phyloP scores from a whole-genome alignment of 1,140 invertebrate species.

The Hypsibius dujardini region DNA sequence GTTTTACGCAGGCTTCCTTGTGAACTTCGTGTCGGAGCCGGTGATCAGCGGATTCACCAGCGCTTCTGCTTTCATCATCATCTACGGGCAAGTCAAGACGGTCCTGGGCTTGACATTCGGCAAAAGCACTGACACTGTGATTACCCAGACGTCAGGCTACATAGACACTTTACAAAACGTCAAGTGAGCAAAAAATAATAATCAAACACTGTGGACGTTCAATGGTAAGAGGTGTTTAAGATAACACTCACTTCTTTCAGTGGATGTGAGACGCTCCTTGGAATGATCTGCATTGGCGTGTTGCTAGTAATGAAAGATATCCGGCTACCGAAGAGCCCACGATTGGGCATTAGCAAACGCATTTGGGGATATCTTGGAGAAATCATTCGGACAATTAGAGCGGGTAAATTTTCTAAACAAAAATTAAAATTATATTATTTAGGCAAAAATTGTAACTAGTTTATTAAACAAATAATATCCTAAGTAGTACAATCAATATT shows the following conservation, averaged over 20 bases:
- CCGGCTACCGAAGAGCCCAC: too few species aligned
- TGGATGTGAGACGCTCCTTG: conserved; percentile 30
- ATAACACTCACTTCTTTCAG: too few species aligned
- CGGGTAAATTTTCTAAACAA: not conserved
- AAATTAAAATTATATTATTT: too few species aligned
- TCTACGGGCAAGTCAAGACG: not conserved
- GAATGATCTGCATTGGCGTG: conserved; percentile 16
- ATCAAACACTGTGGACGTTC: too few species aligned
- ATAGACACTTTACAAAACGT: too few species aligned
- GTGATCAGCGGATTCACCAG: conserved; percentile 6
- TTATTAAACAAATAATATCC: too few species aligned
- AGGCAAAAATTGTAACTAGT: too few species aligned
- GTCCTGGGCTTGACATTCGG: not conserved
- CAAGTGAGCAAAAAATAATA: too few species aligned
- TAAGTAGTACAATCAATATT: too few species aligned
- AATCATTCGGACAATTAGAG: conserved; percentile 23
- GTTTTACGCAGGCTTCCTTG: not conserved
- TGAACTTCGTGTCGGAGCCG: not conserved
- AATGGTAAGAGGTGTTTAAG: too few species aligned
- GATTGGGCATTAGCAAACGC: conserved; percentile 16
- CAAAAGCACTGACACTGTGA: too few species aligned
- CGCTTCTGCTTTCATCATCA: not conserved
- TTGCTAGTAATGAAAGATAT: conserved; percentile 19
- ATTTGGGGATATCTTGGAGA: conserved; percentile 23
- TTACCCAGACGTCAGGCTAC: too few species aligned